phyloP scores from a whole-genome alignment of 2,113 vertebrate genomes.

The Triplophysa rosa region DNA sequence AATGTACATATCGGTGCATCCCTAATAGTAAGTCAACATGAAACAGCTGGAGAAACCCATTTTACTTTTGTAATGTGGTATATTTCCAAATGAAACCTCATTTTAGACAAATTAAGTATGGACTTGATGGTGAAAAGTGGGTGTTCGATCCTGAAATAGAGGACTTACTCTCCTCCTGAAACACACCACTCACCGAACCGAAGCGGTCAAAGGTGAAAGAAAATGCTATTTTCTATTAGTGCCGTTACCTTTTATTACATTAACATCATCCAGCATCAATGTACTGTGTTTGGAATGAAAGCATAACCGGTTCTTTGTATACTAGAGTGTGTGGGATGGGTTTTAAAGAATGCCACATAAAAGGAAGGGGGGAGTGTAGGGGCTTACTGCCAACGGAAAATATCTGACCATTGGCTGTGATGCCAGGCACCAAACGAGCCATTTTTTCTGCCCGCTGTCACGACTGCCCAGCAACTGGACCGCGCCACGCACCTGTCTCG shows the following conservation, averaged over 20 bases:
- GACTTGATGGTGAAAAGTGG: no score
- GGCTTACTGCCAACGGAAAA: constrained; percentile 68
- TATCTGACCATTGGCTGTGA: constrained; percentile 63
- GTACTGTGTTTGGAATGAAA: constrained; percentile 3
- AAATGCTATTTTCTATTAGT: no score
- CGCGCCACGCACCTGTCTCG: constrained; percentile 70
- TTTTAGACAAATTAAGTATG: no score
- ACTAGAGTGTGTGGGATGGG: constrained; percentile 25
- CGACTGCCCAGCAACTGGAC: constrained; percentile 66
- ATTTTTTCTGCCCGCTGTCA: constrained; percentile 58
- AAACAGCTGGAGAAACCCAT: no score
- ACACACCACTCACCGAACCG: no score
- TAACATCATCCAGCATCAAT: background rate
- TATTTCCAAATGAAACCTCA: no score
- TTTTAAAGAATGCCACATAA: constrained; percentile 45
- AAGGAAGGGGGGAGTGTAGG: constrained; percentile 35
- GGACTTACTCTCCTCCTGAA: no score
- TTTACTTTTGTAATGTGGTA: no score
- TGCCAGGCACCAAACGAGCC: constrained; percentile 70
- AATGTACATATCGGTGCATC: no score
- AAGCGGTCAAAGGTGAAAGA: no score
- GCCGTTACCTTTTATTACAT: background rate
- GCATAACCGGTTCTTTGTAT: constrained; percentile 22
- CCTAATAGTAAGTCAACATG: no score
- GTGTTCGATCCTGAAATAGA: no score